A percentile compares a stretch with the other conserved stretches of the same genome.
phyloP scores from a whole-genome alignment of 2,888 invertebrate genomes.

The Thysanoteuthis rhombus region DNA sequence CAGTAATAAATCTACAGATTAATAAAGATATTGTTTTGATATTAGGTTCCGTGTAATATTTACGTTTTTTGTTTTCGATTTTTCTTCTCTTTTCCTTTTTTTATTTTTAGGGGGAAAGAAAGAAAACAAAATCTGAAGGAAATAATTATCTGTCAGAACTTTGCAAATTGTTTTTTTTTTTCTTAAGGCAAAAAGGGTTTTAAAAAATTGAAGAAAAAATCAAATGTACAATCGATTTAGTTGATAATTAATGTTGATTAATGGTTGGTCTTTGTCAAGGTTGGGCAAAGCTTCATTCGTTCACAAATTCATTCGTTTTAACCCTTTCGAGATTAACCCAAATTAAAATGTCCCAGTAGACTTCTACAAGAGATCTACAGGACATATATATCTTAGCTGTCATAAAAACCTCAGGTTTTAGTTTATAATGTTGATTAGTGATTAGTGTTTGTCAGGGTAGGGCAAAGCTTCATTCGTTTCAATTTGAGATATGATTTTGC shows the following conservation, averaged over 20 bases:
- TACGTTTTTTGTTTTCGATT: neutral
- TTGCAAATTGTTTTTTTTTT: neutral
- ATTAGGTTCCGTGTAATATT: neutral
- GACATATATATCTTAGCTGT: too few relatives aligned
- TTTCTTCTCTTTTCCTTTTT: neutral
- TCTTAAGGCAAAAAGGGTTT: neutral
- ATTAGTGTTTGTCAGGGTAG: too few relatives aligned
- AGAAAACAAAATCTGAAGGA: neutral
- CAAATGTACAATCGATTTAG: conserved; percentile 12
- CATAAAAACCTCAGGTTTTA: too few relatives aligned
- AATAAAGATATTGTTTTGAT: neutral
- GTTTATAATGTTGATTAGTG: too few relatives aligned
- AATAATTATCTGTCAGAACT: neutral
- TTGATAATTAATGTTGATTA: conserved; percentile 12
- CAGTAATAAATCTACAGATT: neutral
- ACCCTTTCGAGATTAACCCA: too few relatives aligned
- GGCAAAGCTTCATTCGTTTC: too few relatives aligned
- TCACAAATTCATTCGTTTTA: neutral
- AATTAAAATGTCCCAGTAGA: too few relatives aligned
- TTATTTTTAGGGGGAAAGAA: neutral
- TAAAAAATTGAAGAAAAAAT: neutral
- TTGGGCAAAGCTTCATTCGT: neutral
- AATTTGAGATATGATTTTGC: too few relatives aligned
- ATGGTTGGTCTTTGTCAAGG: neutral
- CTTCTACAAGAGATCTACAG: too few relatives aligned